phyloP scores from a whole-genome alignment of 2,113 vertebrate species.

The Prunella himalayana region DNA sequence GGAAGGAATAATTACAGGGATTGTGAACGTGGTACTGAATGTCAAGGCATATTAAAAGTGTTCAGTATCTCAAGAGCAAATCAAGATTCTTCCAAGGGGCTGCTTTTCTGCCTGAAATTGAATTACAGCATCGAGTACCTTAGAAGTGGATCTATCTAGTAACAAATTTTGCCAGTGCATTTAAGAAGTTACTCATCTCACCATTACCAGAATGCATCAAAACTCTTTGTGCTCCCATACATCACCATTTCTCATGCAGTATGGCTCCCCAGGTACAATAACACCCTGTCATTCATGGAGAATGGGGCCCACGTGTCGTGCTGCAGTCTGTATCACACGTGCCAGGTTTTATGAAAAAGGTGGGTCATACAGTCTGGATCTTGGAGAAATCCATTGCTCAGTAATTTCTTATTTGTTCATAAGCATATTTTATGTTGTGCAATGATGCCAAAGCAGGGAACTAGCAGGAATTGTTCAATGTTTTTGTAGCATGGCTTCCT shows the following conservation, averaged over 20 bases:
- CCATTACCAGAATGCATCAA: neutral
- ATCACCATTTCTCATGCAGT: neutral
- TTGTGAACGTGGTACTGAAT: neutral
- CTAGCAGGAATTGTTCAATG: neutral
- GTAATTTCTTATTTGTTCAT: neutral
- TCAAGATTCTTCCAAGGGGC: neutral
- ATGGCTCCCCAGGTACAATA: neutral
- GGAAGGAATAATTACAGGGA: constrained; percentile 36
- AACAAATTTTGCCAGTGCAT: neutral
- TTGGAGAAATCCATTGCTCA: neutral
- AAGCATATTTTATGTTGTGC: neutral
- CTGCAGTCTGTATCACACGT: neutral
- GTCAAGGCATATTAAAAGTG: neutral
- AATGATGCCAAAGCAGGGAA: neutral
- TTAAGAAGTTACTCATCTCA: constrained; percentile 3
- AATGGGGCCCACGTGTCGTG: rapidly evolving
- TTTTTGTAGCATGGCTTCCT: neutral
- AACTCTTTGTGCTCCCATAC: neutral
- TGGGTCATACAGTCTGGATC: neutral
- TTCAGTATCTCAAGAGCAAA: neutral
- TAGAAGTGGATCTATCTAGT: neutral
- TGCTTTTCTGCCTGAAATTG: constrained; percentile 1
- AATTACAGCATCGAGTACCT: neutral
- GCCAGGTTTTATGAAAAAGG: neutral
- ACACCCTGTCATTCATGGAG: neutral